phyloP scores from a whole-genome alignment of 35 echinoderm and acorn worm species.

The Chiridota heheva region DNA sequence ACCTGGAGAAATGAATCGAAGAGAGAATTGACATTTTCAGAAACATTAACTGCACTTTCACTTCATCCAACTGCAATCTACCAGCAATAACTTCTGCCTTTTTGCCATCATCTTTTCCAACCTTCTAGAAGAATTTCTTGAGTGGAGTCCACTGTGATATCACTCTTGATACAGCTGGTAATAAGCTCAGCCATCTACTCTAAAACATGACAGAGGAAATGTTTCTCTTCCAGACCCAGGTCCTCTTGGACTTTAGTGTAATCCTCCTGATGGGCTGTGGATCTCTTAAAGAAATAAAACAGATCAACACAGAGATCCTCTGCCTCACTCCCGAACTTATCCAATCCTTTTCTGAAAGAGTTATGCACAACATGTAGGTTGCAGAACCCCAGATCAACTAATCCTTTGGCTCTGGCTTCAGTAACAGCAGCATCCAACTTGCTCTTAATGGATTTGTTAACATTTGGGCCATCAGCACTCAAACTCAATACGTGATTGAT shows the following conservation, averaged over 20 bases:
- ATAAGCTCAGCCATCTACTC: too few species aligned
- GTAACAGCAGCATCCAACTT: not conserved
- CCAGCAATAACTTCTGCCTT: too few species aligned
- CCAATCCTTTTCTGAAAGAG: not conserved
- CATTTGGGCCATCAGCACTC: slow-evolving; percentile 11
- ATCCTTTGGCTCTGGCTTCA: not conserved
- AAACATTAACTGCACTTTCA: too few species aligned
- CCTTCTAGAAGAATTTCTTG: too few species aligned
- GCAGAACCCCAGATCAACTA: not conserved
- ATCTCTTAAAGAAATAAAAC: slow-evolving; percentile 4
- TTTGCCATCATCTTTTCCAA: too few species aligned
- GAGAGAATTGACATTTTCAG: too few species aligned
- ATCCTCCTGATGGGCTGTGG: not conserved
- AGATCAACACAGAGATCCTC: not conserved
- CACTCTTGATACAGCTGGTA: too few species aligned
- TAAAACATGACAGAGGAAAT: too few species aligned
- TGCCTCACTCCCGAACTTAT: not conserved
- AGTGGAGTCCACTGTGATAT: too few species aligned
- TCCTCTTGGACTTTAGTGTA: not conserved
- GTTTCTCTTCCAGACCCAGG: too few species aligned
- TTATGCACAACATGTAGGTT: slow-evolving; percentile 1
- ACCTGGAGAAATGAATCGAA: too few species aligned
- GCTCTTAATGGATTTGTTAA: not conserved
- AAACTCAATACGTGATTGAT: not conserved
- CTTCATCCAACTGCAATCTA: too few species aligned